Base-by-base conservation (phyloP, 2,888 invertebrate species). In the Mimas tiliae region DNA sequence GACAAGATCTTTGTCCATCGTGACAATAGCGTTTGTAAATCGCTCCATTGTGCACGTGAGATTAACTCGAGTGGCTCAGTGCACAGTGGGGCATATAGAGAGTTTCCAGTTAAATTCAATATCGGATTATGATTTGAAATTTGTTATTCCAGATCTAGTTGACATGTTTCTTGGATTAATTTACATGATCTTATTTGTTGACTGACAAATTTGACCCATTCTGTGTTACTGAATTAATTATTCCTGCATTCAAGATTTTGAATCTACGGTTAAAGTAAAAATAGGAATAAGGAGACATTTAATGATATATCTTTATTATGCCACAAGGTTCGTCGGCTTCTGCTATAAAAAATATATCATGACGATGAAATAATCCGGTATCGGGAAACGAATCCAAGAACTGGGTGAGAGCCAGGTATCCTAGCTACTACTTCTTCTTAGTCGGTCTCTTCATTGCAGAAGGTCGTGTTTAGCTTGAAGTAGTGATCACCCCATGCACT, bases 341-440 rank as follows among this genome's bases (percentile, higher is more conserved):
- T n/a, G n/a, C n/a, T n/a, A n/a, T n/a, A n/a, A n/a, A n/a, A n/a
- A n/a, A n/a, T n/a, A n/a, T n/a, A n/a, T n/a, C n/a, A n/a, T n/a
- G n/a, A 42, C 1, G 42, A 11, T 42, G 42, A 9, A 42, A 42
- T 47, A 27, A 27, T 47, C 47, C 47, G 1, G 47, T 47, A 47
- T 4, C n/a, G 47, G 1, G n/a, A n/a, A n/a, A 42, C 42, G n/a
- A n/a, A 14, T 47, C 47, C 12, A n/a, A n/a, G n/a, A n/a, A 95
- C 95, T 95, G 95, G 95, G 94, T 95, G 95, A 95, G 94, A 95
- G 95, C 95, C 95, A 95, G 95, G 95, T 95, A 95, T 95, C 95
- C 95, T 95, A 95, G 95, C 95, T 95, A 95, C 95, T 95, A 95
- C 95, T n/a, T n/a, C n/a, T n/a, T n/a, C n/a, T n/a, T n/a, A n/a